Conservation (phyloP, 2,888 invertebrate genomes). For the Octonoba sinensis region DNA sequence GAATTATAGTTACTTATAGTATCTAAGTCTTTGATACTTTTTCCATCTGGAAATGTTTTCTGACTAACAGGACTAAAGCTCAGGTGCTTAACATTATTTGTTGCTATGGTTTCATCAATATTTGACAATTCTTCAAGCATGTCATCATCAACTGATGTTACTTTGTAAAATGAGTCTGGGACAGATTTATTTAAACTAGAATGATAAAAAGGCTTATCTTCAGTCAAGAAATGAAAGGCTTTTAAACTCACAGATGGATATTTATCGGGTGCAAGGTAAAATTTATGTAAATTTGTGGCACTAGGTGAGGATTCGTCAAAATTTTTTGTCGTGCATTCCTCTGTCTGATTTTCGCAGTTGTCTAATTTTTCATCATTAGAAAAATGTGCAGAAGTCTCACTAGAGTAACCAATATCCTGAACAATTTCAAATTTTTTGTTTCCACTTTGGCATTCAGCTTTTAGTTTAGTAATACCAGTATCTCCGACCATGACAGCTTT, state of each 20-base stretch:
- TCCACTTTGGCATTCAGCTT: conserved; percentile 56
- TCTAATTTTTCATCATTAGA: conserved; percentile 70
- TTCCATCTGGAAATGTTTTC: no score
- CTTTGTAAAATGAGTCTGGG: conserved; percentile 52
- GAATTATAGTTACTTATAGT: no score
- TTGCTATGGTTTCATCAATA: not conserved
- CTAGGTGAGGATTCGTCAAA: not conserved
- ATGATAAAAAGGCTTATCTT: conserved; percentile 25
- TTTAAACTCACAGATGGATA: conserved; percentile 52
- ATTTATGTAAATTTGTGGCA: not conserved
- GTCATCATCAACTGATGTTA: conserved; percentile 60
- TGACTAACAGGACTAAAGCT: no score
- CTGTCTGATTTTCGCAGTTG: not conserved
- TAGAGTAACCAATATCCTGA: conserved; percentile 72
- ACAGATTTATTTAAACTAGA: conserved; percentile 17
- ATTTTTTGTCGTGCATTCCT: not conserved
- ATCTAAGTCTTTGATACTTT: no score
- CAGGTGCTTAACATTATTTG: no score
- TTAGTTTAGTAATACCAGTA: conserved; percentile 65
- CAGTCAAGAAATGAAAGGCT: conserved; percentile 29
- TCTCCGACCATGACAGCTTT: conserved; percentile 66
- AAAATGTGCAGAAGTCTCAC: conserved; percentile 70
- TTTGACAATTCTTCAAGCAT: conserved; percentile 2
- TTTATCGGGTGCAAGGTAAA: conserved; percentile 55
- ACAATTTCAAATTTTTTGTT: conserved; percentile 63